Base-by-base conservation (phyloP, 2,797 vertebrate species). In the Rhadinocentrus ornatus region DNA sequence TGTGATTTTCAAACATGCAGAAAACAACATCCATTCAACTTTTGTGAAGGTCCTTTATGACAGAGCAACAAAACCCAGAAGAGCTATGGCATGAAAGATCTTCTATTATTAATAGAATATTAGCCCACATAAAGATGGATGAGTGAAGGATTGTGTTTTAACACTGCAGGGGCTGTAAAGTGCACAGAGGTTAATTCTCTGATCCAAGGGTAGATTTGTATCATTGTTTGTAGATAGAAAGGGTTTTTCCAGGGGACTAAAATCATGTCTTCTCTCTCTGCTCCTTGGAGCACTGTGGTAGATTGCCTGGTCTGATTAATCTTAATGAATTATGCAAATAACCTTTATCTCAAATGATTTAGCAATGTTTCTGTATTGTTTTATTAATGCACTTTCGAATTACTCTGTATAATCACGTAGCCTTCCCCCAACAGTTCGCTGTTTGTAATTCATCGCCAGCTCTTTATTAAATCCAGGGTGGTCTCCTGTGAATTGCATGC, bases 251-350 rank as follows among this genome's bases (percentile, higher is more conserved):
- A 76, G 80, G 89, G 91, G 87, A 90, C 52, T 73, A 37, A 81
- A 84, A 85, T 87, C 87, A 83, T 88, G 85, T 91, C 86, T 90
- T 83, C 83, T 68, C 78, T 73, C 66, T 78, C 82, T 86, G 73
- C 86, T 89, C 88, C 88, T 90, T 32, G 18, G 82, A 89, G 91
- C 84, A 41, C 85, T 76, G 81, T 76, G 86, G 91, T 86, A 91
- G 89, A 92, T 93, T 88, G 90, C 84, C 86, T 82, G 73, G 83
- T 92, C 93, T 94, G 94, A 94, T 94, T 95, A 94, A 95, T 95
- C 93, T 92, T 94, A 94, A 94, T 95, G 93, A 95, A 95, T 95
- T 94, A 94, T 95, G 93, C 93, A 95, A 95, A 95, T 94, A 80
- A 69, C 77, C 92, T 92, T 92, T 93, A 94, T 94, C 94, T 94